Evolutionary conservation across 2,113 vertebrate genomes (phyloP), one percentile per base, ranked within the genome.

Genomic region (Corythornis madagascariensis): DNA sequence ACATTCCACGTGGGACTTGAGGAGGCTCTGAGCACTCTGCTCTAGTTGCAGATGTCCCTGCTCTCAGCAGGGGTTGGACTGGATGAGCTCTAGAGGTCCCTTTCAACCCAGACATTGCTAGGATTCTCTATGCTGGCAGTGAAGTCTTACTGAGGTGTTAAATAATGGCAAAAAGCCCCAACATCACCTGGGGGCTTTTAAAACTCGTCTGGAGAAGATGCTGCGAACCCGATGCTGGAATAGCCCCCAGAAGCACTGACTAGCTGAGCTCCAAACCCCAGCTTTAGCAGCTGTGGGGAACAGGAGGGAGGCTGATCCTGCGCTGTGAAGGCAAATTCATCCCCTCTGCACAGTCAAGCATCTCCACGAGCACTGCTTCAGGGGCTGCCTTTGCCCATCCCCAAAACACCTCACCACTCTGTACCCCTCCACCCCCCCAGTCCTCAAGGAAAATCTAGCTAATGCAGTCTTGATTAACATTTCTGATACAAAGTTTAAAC

Each of bases 391-490:
- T 4, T 5, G 26, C 42, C 57, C 1, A 1, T 2, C 66, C 22
- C 47, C 0, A 0, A 66, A 84, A 48, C 25, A 18, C 4, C 11
- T 19, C 0, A 67, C 21, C 9, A 3, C 16, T 16, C 7, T 0
- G 3, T 19, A 16, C n/a, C 11, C 13, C 4, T 16, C 10, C 28
- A 18, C 4, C 6, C 12, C 7, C 20, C 2, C 18, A 10, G 9
- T 80, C 75, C 75, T 63, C 45, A 6, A 66, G 64, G 78, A 83
- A 85, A 88, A 67, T 25, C 94, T 38, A 45, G 48, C 61, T 96
- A 92, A 94, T 75, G 18, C 83, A 24, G 53, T 42, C 87, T 83
- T 93, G 94, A 95, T 94, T 96, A 94, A 91, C 69, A 57, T 17
- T 88, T 65, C 92, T 75, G 65, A 86, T 72, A 82, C 55, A 33